Conservation (phyloP, 2,113 vertebrate genomes). For the Pluvialis apricaria region DNA sequence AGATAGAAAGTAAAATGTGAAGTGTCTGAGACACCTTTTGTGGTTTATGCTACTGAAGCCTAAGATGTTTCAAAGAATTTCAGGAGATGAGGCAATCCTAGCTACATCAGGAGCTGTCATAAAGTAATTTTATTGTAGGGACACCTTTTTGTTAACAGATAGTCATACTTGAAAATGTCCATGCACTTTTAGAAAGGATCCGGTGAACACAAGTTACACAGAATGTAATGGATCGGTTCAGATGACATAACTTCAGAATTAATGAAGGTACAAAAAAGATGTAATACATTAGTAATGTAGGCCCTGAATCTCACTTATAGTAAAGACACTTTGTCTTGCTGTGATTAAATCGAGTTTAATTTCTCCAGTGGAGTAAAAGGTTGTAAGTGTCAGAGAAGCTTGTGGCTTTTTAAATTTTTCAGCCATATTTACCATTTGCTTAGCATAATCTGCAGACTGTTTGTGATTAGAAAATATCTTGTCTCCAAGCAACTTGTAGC, state of each 20-base stretch:
- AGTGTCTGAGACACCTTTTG: background rate
- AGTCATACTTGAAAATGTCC: background rate
- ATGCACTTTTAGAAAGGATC: background rate
- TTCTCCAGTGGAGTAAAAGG: background rate
- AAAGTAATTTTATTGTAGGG: background rate
- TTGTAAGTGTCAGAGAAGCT: background rate
- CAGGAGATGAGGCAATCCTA: background rate
- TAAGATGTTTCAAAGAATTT: background rate
- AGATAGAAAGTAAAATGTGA: background rate
- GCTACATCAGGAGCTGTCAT: background rate
- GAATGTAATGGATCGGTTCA: background rate
- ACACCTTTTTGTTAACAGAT: background rate
- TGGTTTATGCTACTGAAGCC: background rate
- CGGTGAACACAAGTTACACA: background rate
- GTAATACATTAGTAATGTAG: background rate
- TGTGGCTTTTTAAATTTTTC: background rate
- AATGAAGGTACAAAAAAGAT: background rate
- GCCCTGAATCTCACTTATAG: background rate
- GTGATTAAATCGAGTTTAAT: background rate
- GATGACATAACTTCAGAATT: background rate
- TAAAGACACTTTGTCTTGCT: background rate
- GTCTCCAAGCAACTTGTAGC: background rate
- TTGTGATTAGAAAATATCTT: background rate
- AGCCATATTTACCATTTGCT: background rate
- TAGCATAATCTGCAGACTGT: background rate